Evolutionary conservation across 1,140 invertebrate genomes (phyloP), one percentile per base, ranked within the genome.

Genomic region (Teleogryllus occipitalis): DNA sequence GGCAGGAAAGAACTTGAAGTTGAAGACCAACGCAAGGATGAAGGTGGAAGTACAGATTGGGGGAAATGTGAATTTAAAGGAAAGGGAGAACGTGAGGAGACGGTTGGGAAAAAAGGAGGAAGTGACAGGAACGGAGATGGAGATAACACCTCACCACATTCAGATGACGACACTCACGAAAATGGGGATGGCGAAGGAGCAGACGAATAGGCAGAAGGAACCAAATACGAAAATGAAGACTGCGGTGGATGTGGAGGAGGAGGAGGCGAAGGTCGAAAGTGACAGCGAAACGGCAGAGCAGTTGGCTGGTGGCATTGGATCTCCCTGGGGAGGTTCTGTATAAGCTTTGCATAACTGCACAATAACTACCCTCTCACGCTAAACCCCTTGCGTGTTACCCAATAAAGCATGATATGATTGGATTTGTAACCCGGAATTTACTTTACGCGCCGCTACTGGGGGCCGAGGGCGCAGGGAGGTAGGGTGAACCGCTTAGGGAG

Each of bases 271-370:
- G 18, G 7, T 18, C 54, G 7, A 65, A 18, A 65, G 54, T 65
- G 54, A 65, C 10, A 1, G 2, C 18, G 10, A 65, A 18, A 65
- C 10, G 54, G 54, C 18, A 14, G 54, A 65, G 54, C 54, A 65
- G 10, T 65, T 18, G 54, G 10, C 10, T 65, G 54, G 54, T 65
- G 54, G 54, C 18, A 18, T 14, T 18, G 7, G 10, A 18, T 65
- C 54, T 14, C 10, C 54, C 54, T 7, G 18, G 54, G 18, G 54
- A 65, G 54, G 18, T 10, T 14, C 54, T 65, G 18, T 65, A 65
- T 65, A 65, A 65, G 54, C 54, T 65, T 65, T 65, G 54, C 54
- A 65, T 65, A 65, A 65, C 54, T 65, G 18, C 54, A 65, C 54
- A 65, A 65, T 65, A 65, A 65, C 54, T 65, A 65, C 54, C 54